These are phyloP conservation scores for Electrona antarctica DNA, from an alignment of 2,113 vertebrate species.

Conservation along the genomic window DNA sequence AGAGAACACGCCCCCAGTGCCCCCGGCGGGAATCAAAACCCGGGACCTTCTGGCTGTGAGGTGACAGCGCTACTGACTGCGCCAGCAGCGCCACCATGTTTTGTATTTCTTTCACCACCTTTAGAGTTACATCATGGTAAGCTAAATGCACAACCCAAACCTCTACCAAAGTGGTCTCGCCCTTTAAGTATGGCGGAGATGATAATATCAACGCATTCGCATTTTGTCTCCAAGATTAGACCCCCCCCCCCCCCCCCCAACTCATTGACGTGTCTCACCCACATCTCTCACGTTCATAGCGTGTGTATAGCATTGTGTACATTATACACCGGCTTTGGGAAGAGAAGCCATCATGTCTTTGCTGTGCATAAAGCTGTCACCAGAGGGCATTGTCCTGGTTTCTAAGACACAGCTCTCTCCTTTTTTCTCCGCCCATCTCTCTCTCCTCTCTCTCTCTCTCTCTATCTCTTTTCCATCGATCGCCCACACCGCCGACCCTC, in stretches of 20 bases:
- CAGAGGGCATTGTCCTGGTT: conserved; percentile 8
- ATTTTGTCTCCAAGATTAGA: neutral
- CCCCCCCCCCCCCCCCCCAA: conserved; percentile 6
- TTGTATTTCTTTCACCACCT: no score
- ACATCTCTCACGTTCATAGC: conserved; percentile 24
- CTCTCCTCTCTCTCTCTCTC: neutral
- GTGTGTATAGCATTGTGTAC: conserved; percentile 24
- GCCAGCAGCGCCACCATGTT: no score
- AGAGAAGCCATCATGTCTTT: conserved; percentile 37
- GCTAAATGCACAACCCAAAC: neutral
- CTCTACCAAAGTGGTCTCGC: neutral
- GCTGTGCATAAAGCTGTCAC: conserved; percentile 1
- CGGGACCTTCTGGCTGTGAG: no score
- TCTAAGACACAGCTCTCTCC: conserved; percentile 10
- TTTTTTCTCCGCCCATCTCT: neutral
- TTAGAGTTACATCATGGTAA: no score
- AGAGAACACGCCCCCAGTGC: no score
- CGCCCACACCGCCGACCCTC: neutral
- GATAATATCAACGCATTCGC: neutral
- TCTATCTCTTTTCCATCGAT: conserved; percentile 1
- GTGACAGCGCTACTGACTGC: no score
- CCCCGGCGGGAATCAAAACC: no score
- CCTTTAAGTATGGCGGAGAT: neutral
- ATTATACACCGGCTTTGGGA: conserved; percentile 20
- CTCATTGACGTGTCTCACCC: conserved; percentile 40